Conservation (phyloP, 2,797 vertebrate species). For the Melanogrammus aeglefinus region DNA sequence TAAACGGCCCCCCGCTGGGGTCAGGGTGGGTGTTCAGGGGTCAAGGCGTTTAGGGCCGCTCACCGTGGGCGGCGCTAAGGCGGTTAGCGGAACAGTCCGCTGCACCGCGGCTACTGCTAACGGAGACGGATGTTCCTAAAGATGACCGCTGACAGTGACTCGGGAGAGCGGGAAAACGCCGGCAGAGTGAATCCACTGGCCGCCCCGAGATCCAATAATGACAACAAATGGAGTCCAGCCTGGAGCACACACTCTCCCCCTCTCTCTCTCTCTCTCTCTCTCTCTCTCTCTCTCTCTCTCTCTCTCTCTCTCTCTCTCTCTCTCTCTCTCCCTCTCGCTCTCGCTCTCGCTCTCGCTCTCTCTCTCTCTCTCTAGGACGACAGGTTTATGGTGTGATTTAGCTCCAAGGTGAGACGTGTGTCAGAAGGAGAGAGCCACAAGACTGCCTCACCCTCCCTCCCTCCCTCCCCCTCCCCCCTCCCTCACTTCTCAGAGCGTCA, state of each 20-base stretch:
- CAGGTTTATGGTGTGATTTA: constrained; percentile 41
- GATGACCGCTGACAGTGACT: not conserved
- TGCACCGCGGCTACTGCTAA: not conserved
- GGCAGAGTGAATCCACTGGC: not conserved
- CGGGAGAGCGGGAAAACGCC: not conserved
- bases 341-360: too few relatives aligned
- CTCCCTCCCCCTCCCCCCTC: not conserved
- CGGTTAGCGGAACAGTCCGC: not conserved
- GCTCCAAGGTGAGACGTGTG: constrained; percentile 44
- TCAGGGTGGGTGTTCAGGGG: not conserved
- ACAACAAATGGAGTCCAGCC: not conserved
- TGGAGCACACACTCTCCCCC: not conserved
- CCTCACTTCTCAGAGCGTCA: constrained; percentile 35
- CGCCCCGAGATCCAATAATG: not conserved
- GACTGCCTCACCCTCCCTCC: constrained; percentile 10
- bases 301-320: not conserved
- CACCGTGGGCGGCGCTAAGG: not conserved
- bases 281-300: constrained; percentile 6
- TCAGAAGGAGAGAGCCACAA: constrained; percentile 37
- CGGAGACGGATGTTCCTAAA: not conserved
- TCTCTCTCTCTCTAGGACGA: constrained; percentile 16
- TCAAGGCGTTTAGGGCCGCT: not conserved
- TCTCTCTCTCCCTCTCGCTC: too few relatives aligned
- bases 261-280: too few relatives aligned
- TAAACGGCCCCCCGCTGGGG: not conserved